phyloP scores from a whole-genome alignment of 2,888 invertebrate species.

The Mythimna loreyi region DNA sequence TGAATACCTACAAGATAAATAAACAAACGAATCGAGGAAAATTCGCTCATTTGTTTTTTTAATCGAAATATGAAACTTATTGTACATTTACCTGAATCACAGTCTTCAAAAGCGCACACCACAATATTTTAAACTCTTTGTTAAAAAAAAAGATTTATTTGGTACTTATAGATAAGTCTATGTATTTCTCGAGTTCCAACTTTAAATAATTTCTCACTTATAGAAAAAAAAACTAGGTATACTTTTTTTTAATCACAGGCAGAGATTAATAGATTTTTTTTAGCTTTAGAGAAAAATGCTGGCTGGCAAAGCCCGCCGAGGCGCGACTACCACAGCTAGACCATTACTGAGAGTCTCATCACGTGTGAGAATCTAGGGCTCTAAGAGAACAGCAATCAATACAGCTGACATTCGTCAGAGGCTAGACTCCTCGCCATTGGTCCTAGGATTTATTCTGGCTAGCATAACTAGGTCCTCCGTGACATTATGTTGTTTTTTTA shows the following conservation, averaged over 20 bases:
- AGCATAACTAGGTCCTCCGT: not conserved
- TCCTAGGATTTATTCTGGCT: constrained; percentile 5
- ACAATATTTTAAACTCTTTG: no score
- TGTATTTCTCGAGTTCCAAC: not conserved
- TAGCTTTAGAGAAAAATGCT: not conserved
- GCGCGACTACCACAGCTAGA: constrained; percentile 1
- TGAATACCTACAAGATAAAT: not conserved
- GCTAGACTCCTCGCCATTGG: constrained; percentile 14
- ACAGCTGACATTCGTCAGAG: constrained; percentile 5
- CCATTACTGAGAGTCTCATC: constrained; percentile 4
- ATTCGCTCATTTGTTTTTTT: not conserved
- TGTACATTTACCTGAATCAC: constrained; percentile 1
- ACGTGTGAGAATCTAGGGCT: constrained; percentile 11
- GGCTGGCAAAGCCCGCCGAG: constrained; percentile 11
- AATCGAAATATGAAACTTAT: not conserved
- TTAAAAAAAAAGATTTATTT: no score
- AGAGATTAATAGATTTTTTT: not conserved
- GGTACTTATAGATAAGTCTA: no score
- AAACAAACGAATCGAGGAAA: not conserved
- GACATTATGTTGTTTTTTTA: no score
- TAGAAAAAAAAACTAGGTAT: no score
- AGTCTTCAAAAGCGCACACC: not conserved
- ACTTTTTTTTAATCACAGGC: not conserved
- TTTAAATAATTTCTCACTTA: not conserved
- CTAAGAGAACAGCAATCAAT: constrained; percentile 11